phyloP scores from a whole-genome alignment of 2,888 invertebrate species.

The Cerastis leucographa region DNA sequence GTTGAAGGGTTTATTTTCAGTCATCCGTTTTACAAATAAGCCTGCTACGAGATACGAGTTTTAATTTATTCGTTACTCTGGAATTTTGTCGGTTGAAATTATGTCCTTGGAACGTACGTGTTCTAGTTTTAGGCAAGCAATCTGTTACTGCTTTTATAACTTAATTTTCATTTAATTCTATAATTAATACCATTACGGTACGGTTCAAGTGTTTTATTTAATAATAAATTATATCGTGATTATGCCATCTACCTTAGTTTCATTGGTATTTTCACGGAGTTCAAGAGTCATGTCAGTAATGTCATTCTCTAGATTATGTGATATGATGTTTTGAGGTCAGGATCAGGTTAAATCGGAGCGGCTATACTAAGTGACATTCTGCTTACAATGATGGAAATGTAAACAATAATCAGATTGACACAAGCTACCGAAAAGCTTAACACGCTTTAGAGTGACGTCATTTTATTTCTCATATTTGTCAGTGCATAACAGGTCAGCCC shows the following conservation, averaged over 20 bases:
- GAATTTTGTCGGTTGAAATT: conserved; percentile 29
- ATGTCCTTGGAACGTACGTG: conserved; percentile 18
- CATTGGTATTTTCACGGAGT: not conserved
- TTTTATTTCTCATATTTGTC: not conserved
- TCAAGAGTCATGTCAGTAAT: not conserved
- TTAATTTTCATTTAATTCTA: not conserved
- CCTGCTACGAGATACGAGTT: conserved; percentile 32
- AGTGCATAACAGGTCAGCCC: not conserved
- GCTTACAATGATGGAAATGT: not conserved
- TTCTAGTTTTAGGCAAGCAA: conserved; percentile 12
- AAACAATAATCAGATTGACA: not conserved
- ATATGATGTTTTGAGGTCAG: no score
- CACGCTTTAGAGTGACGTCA: not conserved
- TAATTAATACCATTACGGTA: not conserved
- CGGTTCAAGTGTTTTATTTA: not conserved
- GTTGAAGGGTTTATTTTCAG: conserved; percentile 39
- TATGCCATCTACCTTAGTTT: not conserved
- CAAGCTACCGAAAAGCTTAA: not conserved
- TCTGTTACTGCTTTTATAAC: conserved; percentile 24
- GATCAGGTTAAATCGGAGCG: not conserved
- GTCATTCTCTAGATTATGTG: not conserved
- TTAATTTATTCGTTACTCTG: conserved; percentile 50
- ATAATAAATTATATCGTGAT: not conserved
- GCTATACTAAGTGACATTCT: not conserved
- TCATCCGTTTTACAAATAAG: conserved; percentile 15